Percentiles rank a stretch among this genome's conserved stretches.
phyloP scores from a whole-genome alignment of 1,140 invertebrate species.

The Lasioglossum albipes region DNA sequence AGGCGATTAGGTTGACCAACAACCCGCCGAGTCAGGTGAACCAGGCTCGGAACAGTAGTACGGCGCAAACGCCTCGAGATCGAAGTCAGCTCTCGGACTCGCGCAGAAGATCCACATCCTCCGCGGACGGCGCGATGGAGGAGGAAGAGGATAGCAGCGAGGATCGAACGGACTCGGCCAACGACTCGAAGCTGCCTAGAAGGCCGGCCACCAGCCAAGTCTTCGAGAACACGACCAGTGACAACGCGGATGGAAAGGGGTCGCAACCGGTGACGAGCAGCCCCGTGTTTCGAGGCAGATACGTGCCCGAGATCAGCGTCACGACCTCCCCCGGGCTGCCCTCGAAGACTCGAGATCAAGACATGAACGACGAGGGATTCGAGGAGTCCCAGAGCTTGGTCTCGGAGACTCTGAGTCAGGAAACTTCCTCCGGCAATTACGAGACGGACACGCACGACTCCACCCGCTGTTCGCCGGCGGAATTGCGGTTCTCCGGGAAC shows the following conservation, averaged over 20 bases:
- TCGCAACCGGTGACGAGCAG: not conserved
- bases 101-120: not conserved
- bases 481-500: constrained; percentile 58
- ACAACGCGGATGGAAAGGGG: not conserved
- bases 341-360: constrained; percentile 82
- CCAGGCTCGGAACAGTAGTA: constrained; percentile 12
- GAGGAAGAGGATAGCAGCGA: not conserved
- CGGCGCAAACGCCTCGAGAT: not conserved
- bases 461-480: constrained; percentile 75
- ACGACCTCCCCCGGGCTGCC: constrained; percentile 54
- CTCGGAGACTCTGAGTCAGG: constrained; percentile 90
- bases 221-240: not conserved
- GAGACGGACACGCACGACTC: constrained; percentile 83
- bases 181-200: constrained; percentile 24
- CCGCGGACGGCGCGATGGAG: too few relatives aligned
- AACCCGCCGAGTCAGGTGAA: constrained; percentile 73
- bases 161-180: constrained; percentile 23
- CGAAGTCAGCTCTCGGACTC: not conserved
- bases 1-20: constrained; percentile 71
- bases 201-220: not conserved
- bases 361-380: constrained; percentile 92
- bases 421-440: constrained; percentile 87
- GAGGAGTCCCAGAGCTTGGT: constrained; percentile 93
- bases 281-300: constrained; percentile 55
- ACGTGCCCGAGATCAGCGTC: constrained; percentile 77